Conservation (phyloP, 2,113 vertebrate species). For the Albula glossodonta region DNA sequence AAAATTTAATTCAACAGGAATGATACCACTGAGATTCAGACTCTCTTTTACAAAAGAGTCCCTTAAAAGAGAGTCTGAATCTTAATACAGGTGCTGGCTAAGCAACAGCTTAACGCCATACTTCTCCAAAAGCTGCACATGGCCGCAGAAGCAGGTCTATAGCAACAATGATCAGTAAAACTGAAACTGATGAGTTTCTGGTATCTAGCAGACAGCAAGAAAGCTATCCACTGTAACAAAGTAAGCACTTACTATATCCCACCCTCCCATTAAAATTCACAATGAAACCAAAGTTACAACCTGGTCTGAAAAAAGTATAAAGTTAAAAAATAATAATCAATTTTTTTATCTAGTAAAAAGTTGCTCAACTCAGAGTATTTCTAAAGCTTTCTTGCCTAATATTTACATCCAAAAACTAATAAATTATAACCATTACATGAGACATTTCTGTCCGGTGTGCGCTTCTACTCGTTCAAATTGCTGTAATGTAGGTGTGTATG, state of each 20-base stretch:
- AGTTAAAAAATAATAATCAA: conserved; percentile 24
- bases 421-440: conserved; percentile 44
- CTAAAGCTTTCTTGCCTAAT: conserved; percentile 41
- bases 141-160: background rate
- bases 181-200: background rate
- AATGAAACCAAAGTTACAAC: conserved; percentile 29
- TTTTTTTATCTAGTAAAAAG: conserved; percentile 21
- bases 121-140: background rate
- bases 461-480: conserved; percentile 20
- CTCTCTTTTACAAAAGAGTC: too few species aligned
- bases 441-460: conserved; percentile 26
- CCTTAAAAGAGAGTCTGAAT: too few species aligned
- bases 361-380: conserved; percentile 9
- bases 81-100: background rate
- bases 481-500: background rate
- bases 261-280: conserved; percentile 39
- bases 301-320: conserved; percentile 37
- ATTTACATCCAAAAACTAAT: conserved; percentile 51
- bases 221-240: background rate
- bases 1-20: too few species aligned
- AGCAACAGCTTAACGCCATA: background rate
- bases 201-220: background rate
- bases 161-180: background rate
- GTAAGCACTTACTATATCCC: background rate
- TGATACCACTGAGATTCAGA: too few species aligned